A percentile compares a stretch with the other conserved stretches of the same genome.
Evolutionary conservation across 2,888 invertebrate species (phyloP).

Genomic region (Pinctada fucata): DNA sequence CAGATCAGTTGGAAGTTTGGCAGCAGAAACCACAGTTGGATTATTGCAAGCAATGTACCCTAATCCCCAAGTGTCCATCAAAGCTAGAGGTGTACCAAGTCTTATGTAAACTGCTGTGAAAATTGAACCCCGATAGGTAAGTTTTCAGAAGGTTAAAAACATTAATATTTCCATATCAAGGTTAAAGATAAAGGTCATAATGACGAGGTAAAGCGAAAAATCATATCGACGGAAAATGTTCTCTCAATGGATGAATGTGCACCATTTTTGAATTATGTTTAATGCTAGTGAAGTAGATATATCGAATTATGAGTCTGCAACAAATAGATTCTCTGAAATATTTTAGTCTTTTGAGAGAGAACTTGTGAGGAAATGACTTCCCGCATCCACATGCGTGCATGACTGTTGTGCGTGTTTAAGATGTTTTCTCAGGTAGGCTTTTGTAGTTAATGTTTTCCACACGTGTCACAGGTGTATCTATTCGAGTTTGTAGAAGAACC

Average conservation of each 20-base stretch:
- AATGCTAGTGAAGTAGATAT: no score
- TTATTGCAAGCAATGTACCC: constrained; percentile 27
- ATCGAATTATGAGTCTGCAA: not conserved
- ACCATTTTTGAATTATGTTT: no score
- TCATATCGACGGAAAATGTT: no score
- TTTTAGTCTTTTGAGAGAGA: not conserved
- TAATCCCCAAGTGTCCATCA: constrained; percentile 28
- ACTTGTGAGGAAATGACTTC: not conserved
- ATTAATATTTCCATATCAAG: not conserved
- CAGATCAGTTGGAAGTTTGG: constrained; percentile 23
- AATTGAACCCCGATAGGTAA: constrained; percentile 28
- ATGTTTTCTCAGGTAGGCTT: no score
- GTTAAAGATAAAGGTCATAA: no score
- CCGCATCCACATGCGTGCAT: not conserved
- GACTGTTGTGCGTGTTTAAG: not conserved
- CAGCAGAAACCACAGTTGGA: constrained; percentile 41
- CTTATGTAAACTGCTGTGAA: constrained; percentile 27
- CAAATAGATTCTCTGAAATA: no score
- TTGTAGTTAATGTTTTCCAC: not conserved
- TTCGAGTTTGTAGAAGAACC: no score
- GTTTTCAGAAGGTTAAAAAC: not conserved
- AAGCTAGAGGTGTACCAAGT: constrained; percentile 31
- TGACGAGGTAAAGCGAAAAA: no score
- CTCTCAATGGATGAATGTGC: no score
- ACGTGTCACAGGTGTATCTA: not conserved